phyloP scores from a whole-genome alignment of 2,113 vertebrate genomes.

The Pavo muticus region DNA sequence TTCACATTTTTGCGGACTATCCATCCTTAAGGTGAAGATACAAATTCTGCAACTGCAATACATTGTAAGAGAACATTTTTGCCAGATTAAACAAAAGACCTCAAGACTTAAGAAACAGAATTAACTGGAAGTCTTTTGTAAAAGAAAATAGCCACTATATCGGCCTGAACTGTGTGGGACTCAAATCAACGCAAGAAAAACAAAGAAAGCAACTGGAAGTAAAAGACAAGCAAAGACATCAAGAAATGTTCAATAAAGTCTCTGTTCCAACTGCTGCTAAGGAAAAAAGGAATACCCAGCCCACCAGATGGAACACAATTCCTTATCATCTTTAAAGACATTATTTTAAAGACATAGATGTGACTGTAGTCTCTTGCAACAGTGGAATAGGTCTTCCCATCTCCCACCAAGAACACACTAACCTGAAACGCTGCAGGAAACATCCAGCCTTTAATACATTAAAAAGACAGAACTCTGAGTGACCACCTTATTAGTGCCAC shows the following conservation, averaged over 20 bases:
- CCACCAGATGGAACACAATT: not conserved
- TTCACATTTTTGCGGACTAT: rapidly evolving
- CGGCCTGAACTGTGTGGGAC: not conserved
- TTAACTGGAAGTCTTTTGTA: not conserved
- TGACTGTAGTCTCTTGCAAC: not conserved
- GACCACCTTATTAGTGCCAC: not conserved
- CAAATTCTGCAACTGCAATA: not conserved
- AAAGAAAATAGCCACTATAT: not conserved
- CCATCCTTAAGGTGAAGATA: not conserved
- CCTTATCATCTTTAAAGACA: not conserved
- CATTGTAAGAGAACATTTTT: not conserved
- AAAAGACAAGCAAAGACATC: slow-evolving; percentile 45
- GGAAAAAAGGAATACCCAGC: not conserved
- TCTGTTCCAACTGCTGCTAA: not conserved
- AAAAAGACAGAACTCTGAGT: not conserved
- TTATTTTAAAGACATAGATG: not conserved
- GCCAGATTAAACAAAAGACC: not conserved
- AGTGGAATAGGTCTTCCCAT: not conserved
- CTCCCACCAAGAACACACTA: not conserved
- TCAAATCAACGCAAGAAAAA: not conserved
- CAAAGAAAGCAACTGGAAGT: not conserved
- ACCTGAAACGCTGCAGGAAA: not conserved
- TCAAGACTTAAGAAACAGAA: not conserved
- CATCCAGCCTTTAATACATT: not conserved
- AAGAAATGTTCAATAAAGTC: not conserved